These are phyloP conservation scores for Trimorus sp. DNA, from an alignment of 2,888 invertebrate species.

Conservation along the genomic window DNA sequence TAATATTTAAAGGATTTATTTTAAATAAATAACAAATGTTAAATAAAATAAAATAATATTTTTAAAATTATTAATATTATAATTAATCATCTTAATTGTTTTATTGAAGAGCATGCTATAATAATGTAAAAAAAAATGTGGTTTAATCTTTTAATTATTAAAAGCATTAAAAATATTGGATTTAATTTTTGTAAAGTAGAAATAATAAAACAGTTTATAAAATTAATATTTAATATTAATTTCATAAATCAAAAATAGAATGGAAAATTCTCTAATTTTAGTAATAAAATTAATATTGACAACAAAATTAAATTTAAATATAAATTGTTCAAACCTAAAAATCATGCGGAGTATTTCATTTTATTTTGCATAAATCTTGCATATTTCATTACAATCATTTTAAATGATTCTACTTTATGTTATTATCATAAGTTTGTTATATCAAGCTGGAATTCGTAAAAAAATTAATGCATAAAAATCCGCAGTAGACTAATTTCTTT, in stretches of 20 bases:
- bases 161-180: conserved; percentile 84
- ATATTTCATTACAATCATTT: too few relatives aligned
- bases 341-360: too few relatives aligned
- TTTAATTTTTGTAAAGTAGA: conserved; percentile 80
- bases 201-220: conserved; percentile 51
- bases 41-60: conserved; percentile 20
- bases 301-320: too few relatives aligned
- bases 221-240: conserved; percentile 70
- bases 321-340: too few relatives aligned
- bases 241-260: conserved; percentile 85
- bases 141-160: conserved; percentile 83
- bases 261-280: conserved; percentile 88
- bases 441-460: too few relatives aligned
- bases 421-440: too few relatives aligned
- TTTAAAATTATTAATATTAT: conserved; percentile 4
- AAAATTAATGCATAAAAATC: too few relatives aligned
- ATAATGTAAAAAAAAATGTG: conserved; percentile 84
- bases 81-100: conserved; percentile 85
- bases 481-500: too few relatives aligned
- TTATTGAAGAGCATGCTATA: conserved; percentile 85
- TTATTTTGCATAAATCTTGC: too few relatives aligned
- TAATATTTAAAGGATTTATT: conserved; percentile 58
- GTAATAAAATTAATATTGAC: too few relatives aligned
- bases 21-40: conserved; percentile 18
- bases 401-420: too few relatives aligned